Base-by-base conservation (phyloP, 2,888 invertebrate species). In the Drosophila antonietae region DNA sequence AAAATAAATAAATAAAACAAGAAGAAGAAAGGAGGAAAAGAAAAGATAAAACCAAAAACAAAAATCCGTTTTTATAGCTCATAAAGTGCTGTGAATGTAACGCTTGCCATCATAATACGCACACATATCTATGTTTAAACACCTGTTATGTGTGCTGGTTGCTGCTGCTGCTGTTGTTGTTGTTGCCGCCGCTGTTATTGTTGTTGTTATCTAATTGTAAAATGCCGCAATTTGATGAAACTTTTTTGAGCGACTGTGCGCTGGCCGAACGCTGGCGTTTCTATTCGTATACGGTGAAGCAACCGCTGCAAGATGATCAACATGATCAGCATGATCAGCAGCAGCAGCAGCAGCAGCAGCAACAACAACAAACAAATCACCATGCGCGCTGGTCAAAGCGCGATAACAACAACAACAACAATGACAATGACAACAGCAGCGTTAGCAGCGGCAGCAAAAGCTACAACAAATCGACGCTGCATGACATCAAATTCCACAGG, bases 211-310 rank as follows among this genome's bases (percentile, higher is more conserved):
- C 90, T 88, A 91, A 92, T 92, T 90, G 28, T 35, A 70, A 77
- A 69, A 83, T 83, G 83, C 92, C 92, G 81, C 83, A 92, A 71
- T 92, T 92, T 81, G 92, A 92, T 87, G 92, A 92, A 81, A 84
- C 92, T 80, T 92, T 92, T 83, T 80, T 92, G 67, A 88, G 83
- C 70, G 91, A 91, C 74, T 92, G 91, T 67, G 92, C 88, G 64
- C 80, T 89, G 49, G 90, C 89, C 33, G 91, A 92, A 68, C 90
- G 89, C 59, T 89, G 87, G 77, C 90, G 83, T 74, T 78, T 89
- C 68, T 90, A 90, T 63, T 91, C 91, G 49, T 91, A 91, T 78
- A 89, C 90, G 56, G 73, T 86, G 35, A 78, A 82, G 59, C 88
- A 87, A 61, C 83, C 80, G 28, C 23, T 51, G 46, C 61, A 47